phyloP scores from a whole-genome alignment of 1,140 invertebrate genomes.

The Cherax destructor region DNA sequence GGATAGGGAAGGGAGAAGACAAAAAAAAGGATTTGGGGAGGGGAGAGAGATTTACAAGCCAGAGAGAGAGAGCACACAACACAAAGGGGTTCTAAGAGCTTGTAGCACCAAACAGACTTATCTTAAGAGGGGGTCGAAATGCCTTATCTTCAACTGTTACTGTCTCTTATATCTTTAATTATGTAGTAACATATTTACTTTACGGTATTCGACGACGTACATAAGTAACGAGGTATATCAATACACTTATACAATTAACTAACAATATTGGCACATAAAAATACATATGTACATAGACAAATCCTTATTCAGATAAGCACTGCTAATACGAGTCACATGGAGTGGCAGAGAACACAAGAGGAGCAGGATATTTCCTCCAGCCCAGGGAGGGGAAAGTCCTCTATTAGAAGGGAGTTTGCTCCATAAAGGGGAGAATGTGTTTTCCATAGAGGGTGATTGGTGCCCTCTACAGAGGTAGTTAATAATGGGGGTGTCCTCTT shows the following conservation, averaged over 20 bases:
- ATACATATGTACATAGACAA: constrained; percentile 33
- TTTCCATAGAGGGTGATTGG: too few species aligned
- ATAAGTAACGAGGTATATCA: constrained; percentile 69
- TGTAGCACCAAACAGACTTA: constrained; percentile 54
- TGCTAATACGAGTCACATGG: constrained; percentile 4
- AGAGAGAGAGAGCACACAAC: constrained; percentile 26
- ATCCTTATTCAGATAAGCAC: constrained; percentile 14
- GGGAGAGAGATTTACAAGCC: background rate
- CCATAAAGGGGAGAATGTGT: too few species aligned
- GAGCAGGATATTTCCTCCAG: background rate
- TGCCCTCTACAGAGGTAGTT: too few species aligned
- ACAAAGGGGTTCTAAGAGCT: constrained; percentile 40
- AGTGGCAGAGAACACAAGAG: constrained; percentile 1
- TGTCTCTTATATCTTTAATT: constrained; percentile 34
- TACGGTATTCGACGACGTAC: constrained; percentile 43
- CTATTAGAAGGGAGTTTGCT: too few species aligned
- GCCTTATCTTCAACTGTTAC: constrained; percentile 43
- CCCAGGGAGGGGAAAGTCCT: background rate
- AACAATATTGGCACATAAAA: constrained; percentile 68
- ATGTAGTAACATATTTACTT: constrained; percentile 29
- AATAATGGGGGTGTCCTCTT: too few species aligned
- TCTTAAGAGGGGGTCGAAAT: constrained; percentile 27
- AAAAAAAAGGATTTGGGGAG: background rate
- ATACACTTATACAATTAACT: constrained; percentile 64
- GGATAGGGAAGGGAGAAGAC: background rate